A percentile compares a stretch with the other conserved stretches of the same genome.
These are phyloP conservation scores for Dysidea cf. avara DNA, from an alignment of 37 sponge, comb jelly and placozoan genomes.

Conservation along the genomic window DNA sequence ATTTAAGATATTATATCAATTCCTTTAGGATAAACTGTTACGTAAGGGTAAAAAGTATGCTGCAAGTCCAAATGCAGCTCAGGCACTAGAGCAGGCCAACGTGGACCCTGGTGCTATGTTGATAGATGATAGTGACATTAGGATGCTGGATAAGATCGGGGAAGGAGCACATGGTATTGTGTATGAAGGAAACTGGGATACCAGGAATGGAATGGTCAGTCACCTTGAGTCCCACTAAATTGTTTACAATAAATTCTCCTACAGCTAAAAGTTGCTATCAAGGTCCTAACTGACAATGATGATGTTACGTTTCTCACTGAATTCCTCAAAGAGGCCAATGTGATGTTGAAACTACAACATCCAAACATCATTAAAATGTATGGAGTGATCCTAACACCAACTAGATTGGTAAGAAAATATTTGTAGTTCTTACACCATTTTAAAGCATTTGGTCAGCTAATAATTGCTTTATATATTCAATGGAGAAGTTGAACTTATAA, in stretches of 20 bases:
- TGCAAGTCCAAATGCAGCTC: constrained; percentile 1
- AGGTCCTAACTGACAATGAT: constrained; percentile 41
- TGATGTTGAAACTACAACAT: constrained; percentile 51
- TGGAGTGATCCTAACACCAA: constrained; percentile 58
- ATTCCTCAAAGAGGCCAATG: constrained; percentile 63
- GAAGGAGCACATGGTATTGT: constrained; percentile 60
- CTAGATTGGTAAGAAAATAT: constrained; percentile 64
- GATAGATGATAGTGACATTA: constrained; percentile 33
- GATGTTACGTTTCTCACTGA: constrained; percentile 12
- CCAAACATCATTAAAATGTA: constrained; percentile 62
- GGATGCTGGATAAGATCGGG: constrained; percentile 30
- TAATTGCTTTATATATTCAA: too few relatives aligned
- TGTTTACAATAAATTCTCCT: neutral
- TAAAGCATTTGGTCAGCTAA: too few relatives aligned
- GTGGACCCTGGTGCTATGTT: constrained; percentile 30
- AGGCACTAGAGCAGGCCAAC: constrained; percentile 4
- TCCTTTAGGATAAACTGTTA: too few relatives aligned
- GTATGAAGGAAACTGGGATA: constrained; percentile 30
- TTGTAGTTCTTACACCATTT: too few relatives aligned
- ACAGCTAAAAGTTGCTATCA: constrained; percentile 61
- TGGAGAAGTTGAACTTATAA: too few relatives aligned
- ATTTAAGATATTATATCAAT: too few relatives aligned
- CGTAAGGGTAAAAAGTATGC: neutral
- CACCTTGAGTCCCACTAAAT: neutral
- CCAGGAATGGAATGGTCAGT: constrained; percentile 43